Evolutionary conservation across 2,797 vertebrate genomes (phyloP).

Genomic region (Argentina silus): DNA sequence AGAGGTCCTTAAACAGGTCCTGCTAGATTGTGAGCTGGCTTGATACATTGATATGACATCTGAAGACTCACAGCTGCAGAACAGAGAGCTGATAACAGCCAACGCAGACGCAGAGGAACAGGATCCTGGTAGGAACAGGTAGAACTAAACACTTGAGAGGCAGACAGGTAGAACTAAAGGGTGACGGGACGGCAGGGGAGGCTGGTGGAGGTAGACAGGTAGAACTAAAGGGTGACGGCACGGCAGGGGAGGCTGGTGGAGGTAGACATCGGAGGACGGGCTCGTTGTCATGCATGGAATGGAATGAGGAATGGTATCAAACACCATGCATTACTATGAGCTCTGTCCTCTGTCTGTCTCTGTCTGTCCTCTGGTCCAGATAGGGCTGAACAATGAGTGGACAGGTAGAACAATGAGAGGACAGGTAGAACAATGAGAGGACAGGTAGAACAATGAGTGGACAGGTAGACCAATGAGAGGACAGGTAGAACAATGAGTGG

Average conservation of each 20-base stretch:
- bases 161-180: slow-evolving; percentile 46
- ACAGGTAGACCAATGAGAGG: too few species aligned
- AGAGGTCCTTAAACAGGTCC: not conserved
- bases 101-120: not conserved
- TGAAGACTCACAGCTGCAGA: not conserved
- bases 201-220: slow-evolving; percentile 40
- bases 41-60: not conserved
- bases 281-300: too few species aligned
- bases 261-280: too few species aligned
- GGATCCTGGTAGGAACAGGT: slow-evolving; percentile 25
- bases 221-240: slow-evolving; percentile 37
- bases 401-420: slow-evolving; percentile 31
- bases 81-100: not conserved
- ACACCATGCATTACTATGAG: too few species aligned
- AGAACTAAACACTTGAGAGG: slow-evolving; percentile 54
- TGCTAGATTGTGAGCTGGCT: not conserved
- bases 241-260: slow-evolving; percentile 21
- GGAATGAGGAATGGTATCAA: too few species aligned
- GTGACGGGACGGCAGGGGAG: slow-evolving; percentile 21
- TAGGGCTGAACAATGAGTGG: too few species aligned
- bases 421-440: slow-evolving; percentile 47
- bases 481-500: too few species aligned
- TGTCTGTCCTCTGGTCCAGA: too few species aligned
- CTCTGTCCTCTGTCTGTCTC: too few species aligned
- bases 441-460: too few species aligned